Percentiles rank a stretch among this genome's conserved stretches.
phyloP scores from a whole-genome alignment of 2,797 vertebrate species.

The Tiaroga cobitis region DNA sequence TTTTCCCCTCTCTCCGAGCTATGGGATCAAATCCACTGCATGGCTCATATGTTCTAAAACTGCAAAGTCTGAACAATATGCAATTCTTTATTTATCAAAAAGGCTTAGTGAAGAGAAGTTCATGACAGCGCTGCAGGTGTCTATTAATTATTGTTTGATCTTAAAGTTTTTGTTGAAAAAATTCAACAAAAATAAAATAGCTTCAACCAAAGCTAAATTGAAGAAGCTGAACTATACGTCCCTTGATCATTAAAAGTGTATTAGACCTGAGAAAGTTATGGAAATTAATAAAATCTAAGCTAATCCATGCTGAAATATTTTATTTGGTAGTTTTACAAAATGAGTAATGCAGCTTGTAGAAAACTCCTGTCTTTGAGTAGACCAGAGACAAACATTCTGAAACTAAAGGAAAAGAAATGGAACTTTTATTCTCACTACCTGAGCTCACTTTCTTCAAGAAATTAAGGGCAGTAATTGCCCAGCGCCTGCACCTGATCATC shows the following conservation, averaged over 20 bases:
- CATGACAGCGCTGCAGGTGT: background rate
- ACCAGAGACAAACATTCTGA: constrained; percentile 15
- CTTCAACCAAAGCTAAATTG: background rate
- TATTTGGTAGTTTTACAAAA: background rate
- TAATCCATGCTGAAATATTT: background rate
- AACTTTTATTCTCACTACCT: constrained; percentile 19
- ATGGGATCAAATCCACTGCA: background rate
- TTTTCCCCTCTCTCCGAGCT: background rate
- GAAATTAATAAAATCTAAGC: background rate
- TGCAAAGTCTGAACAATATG: background rate
- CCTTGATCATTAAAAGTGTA: background rate
- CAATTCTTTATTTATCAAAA: background rate
- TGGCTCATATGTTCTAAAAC: background rate
- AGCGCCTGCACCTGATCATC: constrained; percentile 46
- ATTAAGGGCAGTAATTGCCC: constrained; percentile 57
- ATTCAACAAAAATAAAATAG: background rate
- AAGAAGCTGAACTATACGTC: background rate
- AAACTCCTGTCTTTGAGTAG: background rate
- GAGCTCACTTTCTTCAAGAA: constrained; percentile 38
- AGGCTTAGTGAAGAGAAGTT: background rate
- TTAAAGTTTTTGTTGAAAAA: background rate
- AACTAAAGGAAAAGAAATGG: constrained; percentile 8
- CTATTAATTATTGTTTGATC: background rate
- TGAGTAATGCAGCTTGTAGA: background rate
- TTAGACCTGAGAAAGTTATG: background rate